Base-by-base conservation (phyloP, 1,140 invertebrate species). In the Danaus melanippus region DNA sequence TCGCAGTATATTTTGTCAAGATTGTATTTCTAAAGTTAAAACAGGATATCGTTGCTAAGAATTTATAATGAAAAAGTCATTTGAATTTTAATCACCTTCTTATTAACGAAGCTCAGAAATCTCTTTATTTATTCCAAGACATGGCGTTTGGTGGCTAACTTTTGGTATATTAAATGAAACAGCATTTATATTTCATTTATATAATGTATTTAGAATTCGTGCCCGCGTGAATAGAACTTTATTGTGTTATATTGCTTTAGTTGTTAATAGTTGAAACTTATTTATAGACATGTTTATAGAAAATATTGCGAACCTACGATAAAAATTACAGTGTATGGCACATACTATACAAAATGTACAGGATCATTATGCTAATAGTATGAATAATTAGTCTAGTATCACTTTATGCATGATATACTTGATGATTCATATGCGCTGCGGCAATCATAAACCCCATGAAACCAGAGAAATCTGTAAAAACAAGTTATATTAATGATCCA, bases 271-370 rank as follows among this genome's bases (percentile, higher is more conserved):
- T 60, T 60, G 64, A 76, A 82, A 76, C 67, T 67, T 72, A 79
- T 71, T 46, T 44, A 64, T 55, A 66, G 60, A 58, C 66, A 71
- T 58, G 69, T 69, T 72, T 71, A 74, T 84, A 84, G 79, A 84
- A 84, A 85, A 82, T 79, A 75, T 76, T 76, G 76, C 76, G 62
- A 58, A 62, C 69, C 82, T 85, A 85, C 79, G 53, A 70, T 71
- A 67, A 32, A 65, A 66, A 75, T 74, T 83, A 84, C 76, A 65
- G 73, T 79, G 72, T 79, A 82, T 79, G 83, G 80, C 80, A 84
- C 83, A 80, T 71, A 74, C 74, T 86, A 82, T 86, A 86, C 83
- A 86, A 86, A 82, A 86, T 86, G 75, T 86, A 86, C 83, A 86
- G 74, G 73, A 79, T 77, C 77, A 75, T 58, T 68, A 74, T 48